Evolutionary conservation across 2,888 invertebrate genomes (phyloP), one percentile per base, ranked within the genome.

Genomic region (Crepidodera aurea): DNA sequence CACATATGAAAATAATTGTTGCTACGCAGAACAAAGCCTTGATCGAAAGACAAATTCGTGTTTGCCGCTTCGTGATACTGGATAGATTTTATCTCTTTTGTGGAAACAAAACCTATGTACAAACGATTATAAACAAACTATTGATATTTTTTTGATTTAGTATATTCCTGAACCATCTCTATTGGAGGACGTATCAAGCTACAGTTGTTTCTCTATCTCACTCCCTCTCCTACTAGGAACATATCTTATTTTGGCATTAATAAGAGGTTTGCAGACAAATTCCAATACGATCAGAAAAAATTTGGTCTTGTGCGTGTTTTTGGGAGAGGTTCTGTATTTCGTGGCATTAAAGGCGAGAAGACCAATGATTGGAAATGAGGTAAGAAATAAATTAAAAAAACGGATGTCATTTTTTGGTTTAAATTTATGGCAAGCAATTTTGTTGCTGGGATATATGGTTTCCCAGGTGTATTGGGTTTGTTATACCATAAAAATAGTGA

Each of bases 251-350:
- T 83, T 97, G 51, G 91, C 92, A 34, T 82, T 93, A 42, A 88
- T 96, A 71, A 86, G 94, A 4, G 94, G 95, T 1, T 83, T 87
- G 0, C 89, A 91, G 60, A 94, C 94, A 0, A 97, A 97, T 73
- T 94, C 95, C 44, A 96, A 96, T 81, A 93, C 93, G 15, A 96
- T 97, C 67, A 93, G 96, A 77, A 94, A 95, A 76, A 96, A 98
- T 78, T 85, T 97, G 6, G 90, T 96, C n/a, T 86, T 96, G 65
- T 93, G 93, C 75, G 90, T 96, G 16, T 91, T 98, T 76, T 84
- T 93, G 72, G 92, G 93, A 0, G 92, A 96, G 77, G 79, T 94
- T 19, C 81, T 96, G 22, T 97, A 94, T 79, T 85, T 97, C 51
- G 84, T 95, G 10, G 95, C 96, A 0, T 84, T 97, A 75, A 94